Evolutionary conservation across 2,113 vertebrate genomes (phyloP), one percentile per base, ranked within the genome.

Genomic region (Delphinus delphis): DNA sequence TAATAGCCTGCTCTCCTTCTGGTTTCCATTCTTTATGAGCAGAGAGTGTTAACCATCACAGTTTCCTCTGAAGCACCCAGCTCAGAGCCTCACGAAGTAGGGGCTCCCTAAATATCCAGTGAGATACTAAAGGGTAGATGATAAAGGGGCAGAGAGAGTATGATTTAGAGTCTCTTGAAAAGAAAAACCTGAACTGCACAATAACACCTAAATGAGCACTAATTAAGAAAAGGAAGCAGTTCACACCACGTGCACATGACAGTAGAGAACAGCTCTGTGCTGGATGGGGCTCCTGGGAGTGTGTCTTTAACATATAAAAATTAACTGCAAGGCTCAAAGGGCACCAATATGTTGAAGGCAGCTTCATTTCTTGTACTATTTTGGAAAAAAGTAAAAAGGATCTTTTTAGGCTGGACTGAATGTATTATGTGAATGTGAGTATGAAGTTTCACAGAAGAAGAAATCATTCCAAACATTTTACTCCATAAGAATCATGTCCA

Each of bases 291-390:
- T 88, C 88, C 80, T 50, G 70, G 90, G 70, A 85, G 74, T 2
- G 8, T 21, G 23, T n/a, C 84, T 84, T 84, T 55, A 95, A 70
- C 14, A 33, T 26, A 63, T 17, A 93, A 90, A 94, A 90, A 53
- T 77, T 63, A 95, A 81, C 77, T 77, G 36, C 50, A 31, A 81
- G 90, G 88, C 36, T 71, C 95, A 91, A 82, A 97, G 86, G 92
- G 77, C 85, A 93, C 50, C 3, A 10, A 36, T 60, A 95, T n/a
- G 41, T 17, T 68, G 62, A 44, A 82, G 63, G 70, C 36, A 67
- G 53, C 47, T 77, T 62, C 73, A 85, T 68, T 71, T 88, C 65
- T 88, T 73, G 44, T 73, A 85, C 38, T 58, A 6, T 55, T 91
- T 36, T 41, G n/a, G 2, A 6, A 0, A 4, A n/a, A 74, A 60